Evolutionary conservation across 2,797 vertebrate species (phyloP), one percentile per base, ranked within the genome.

Genomic region (Dermochelys coriacea): DNA sequence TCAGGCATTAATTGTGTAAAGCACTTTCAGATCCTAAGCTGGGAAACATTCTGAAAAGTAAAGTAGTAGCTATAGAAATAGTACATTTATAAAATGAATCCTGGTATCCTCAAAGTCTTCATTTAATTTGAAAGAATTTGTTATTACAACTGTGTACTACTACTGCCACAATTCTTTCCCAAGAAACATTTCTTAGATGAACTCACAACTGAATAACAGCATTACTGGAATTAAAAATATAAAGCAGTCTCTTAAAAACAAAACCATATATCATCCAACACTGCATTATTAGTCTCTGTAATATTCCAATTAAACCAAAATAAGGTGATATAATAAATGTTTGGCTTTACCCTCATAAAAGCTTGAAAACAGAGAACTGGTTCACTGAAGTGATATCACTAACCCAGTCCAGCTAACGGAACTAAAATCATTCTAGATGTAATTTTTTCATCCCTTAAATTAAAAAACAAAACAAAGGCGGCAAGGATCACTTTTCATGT

Each of bases 1-100:
- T 95, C 68, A 87, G 61, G 47, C 14, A 12, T 57, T 78, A 77
- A 85, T 91, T 93, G 88, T 89, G 77, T 80, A 93, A 83, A 86
- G n/a, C 37, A 81, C 1, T 52, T 91, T 88, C 59, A 45, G n/a
- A 91, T 68, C 1, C 34, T 59, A 34, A 88, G 11, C 16, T 90
- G 84, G 19, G 23, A 94, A 64, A 14, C n/a, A 84, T 78, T 87
- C 84, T 14, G 68, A 94, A 91, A 90, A 16, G 75, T 1, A 81
- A 25, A 91, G 88, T 78, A 7, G 1, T 37, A 89, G 25, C 64
- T 92, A 82, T 34, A 82, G 82, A 15, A 90, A 15, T 16, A 52
- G 31, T 79, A 81, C 41, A 81, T 59, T 91, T 82, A 86, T 12
- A 27, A 84, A 80, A 84, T 8, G 82, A 91, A 86, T 45, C 12